Percentiles rank a stretch among this genome's conserved stretches.
phyloP scores from a whole-genome alignment of 2,888 invertebrate genomes.

The Neoscelio sp. region DNA sequence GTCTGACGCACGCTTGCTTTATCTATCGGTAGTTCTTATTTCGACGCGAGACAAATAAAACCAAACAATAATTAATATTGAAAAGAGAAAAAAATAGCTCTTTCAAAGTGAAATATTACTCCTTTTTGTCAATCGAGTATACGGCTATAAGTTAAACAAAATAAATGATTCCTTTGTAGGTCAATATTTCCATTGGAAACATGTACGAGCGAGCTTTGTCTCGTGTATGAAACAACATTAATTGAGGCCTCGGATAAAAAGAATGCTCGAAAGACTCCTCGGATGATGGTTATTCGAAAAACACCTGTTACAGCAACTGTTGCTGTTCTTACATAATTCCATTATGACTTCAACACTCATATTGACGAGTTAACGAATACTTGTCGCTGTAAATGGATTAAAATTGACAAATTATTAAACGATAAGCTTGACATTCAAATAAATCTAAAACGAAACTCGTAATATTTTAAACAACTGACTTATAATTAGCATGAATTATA shows the following conservation, averaged over 20 bases:
- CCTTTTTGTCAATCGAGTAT: no score
- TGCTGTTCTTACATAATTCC: constrained; percentile 49
- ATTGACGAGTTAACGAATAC: constrained; percentile 1
- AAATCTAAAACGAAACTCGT: no score
- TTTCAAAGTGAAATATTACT: no score
- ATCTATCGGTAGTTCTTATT: constrained; percentile 6
- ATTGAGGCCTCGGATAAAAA: constrained; percentile 51
- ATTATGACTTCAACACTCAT: constrained; percentile 16
- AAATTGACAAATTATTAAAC: no score
- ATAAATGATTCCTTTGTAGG: constrained; percentile 8
- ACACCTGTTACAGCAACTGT: constrained; percentile 63
- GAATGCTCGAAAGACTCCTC: constrained; percentile 29
- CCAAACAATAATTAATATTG: no score
- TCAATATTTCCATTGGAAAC: constrained; percentile 4
- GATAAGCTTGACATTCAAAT: no score
- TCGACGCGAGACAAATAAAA: no score
- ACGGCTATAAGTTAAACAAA: background rate
- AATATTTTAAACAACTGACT: no score
- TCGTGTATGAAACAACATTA: constrained; percentile 14
- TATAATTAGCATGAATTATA: no score
- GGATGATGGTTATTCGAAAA: constrained; percentile 38
- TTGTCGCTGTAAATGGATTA: background rate
- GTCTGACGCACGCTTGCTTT: constrained; percentile 19
- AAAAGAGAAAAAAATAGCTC: no score
- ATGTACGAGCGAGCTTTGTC: constrained; percentile 9